Base-by-base conservation (phyloP, 2,113 vertebrate species). In the Eclectus roratus region DNA sequence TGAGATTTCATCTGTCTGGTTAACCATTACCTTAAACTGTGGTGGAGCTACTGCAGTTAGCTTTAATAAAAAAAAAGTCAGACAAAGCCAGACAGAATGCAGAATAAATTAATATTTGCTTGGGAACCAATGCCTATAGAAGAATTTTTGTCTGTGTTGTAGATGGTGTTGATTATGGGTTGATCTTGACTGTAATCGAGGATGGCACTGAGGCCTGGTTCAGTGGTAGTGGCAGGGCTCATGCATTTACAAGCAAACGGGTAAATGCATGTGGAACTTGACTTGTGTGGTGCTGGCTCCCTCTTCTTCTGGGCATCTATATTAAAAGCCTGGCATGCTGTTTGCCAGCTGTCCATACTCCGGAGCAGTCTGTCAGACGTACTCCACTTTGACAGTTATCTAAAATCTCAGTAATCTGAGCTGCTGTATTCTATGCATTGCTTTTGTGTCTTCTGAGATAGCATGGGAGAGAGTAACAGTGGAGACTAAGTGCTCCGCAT, bases 1-100 rank as follows among this genome's bases (percentile, higher is more conserved):
- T 91, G 83, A 84, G 90, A 95, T 96, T 90, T 94, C 77, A 91
- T 95, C 91, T 93, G 63, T 66, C 71, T 85, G 76, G 76, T 94
- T 96, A 85, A 85, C 71, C 85, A 88, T 91, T 93, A 78, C 27
- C 61, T 93, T 93, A 64, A 93, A 76, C 52, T 68, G 24, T 49
- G 70, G 44, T 92, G 81, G 79, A 94, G 25, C 72, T 95, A 63
- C 74, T 44, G 78, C 10, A 14, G 73, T 93, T 93, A 74, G 37
- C 61, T 91, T 89, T 82, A 71, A 79, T 68, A 41, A 80, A 91
- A 93, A 66, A 37, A 61, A 72, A 91, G 49, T 56, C 74, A 77
- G 41, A 74, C 58, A 71, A 91, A 88, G 44, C 14, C 55, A 78
- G 90, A 68, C 7, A 81, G 85, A 93, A 71, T 68, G 52, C 71